A percentile compares a stretch with the other conserved stretches of the same genome.
These are phyloP conservation scores for human DNA, from an alignment of 2,113 vertebrate species.

Conservation along the genomic window GRCh38 chr5:169900501-169901000, in stretches of 20 bases:
- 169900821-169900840: neutral
- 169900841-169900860: neutral
- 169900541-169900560: neutral
- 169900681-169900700: constrained; percentile 40
- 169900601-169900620: neutral
- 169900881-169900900: neutral
- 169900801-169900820: neutral
- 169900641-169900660: constrained; percentile 30
- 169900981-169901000: neutral
- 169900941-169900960: too few species aligned
- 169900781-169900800: neutral
- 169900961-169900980: neutral
- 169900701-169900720: neutral
- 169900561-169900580: neutral
- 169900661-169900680: neutral
- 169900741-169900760: neutral
- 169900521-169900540: neutral
- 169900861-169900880: neutral
- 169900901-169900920: neutral
- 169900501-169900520: neutral
- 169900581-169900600: neutral
- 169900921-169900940: neutral
- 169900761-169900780: neutral
- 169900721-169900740: neutral
- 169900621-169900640: neutral